Evolutionary conservation across 2,888 invertebrate genomes (phyloP), one percentile per base, ranked within the genome.

Genomic region (Philopedon plagiatum): DNA sequence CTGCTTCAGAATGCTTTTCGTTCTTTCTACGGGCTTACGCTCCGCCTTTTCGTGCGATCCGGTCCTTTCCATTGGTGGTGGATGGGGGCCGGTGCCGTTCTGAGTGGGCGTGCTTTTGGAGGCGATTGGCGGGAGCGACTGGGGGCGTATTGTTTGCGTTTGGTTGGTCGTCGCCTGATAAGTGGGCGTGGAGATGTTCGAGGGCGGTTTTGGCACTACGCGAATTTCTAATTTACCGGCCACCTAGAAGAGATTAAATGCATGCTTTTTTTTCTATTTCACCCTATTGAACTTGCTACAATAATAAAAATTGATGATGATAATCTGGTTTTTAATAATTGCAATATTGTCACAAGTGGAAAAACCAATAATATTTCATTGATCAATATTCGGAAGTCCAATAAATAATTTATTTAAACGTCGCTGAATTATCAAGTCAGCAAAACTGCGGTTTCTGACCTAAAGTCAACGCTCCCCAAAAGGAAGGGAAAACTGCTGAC

Each of bases 221-320:
- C 95, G 89, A 64, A 95, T 95, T 87, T 95, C 95, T 60, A 95
- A 87, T 54, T 94, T 90, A 49, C 93, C 93, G 68, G 94, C 94
- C 18, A 94, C 92, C 84, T 85, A 54, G 29, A 78, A 77, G 9
- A 56, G 21, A 21, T n/a, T n/a, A n/a, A n/a, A n/a, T n/a, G n/a
- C n/a, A n/a, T n/a, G n/a, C n/a, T n/a, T n/a, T n/a, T n/a, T n/a
- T n/a, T n/a, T n/a, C n/a, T n/a, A n/a, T n/a, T n/a, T n/a, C n/a
- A n/a, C n/a, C n/a, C n/a, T n/a, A n/a, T n/a, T n/a, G n/a, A n/a
- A n/a, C n/a, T n/a, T n/a, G n/a, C n/a, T n/a, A n/a, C n/a, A n/a
- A n/a, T n/a, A n/a, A n/a, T n/a, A n/a, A n/a, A n/a, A n/a, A n/a
- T n/a, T n/a, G n/a, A n/a, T n/a, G n/a, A n/a, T n/a, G n/a, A n/a